phyloP scores from a whole-genome alignment of 2,888 invertebrate genomes.

The Serripes groenlandicus region DNA sequence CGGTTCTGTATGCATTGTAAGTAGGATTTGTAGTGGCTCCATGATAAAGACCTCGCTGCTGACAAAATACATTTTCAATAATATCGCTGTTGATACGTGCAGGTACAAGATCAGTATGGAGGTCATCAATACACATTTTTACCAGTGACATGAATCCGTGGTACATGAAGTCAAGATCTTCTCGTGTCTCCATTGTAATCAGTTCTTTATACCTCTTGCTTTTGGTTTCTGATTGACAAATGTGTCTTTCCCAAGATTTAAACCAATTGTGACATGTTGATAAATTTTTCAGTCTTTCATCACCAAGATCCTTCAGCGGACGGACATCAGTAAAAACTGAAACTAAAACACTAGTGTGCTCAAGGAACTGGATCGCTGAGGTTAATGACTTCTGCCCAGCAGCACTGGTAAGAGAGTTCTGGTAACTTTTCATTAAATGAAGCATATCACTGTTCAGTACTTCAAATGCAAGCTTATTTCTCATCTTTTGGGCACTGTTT shows the following conservation, averaged over 20 bases:
- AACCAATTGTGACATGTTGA: slow-evolving; percentile 11
- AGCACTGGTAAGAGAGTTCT: neutral
- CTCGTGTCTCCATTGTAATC: neutral
- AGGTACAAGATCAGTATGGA: neutral
- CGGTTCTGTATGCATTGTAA: neutral
- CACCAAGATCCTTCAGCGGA: slow-evolving; percentile 16
- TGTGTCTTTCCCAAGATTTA: slow-evolving; percentile 2
- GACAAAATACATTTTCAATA: slow-evolving; percentile 9
- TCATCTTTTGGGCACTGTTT: slow-evolving; percentile 35
- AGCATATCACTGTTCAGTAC: slow-evolving; percentile 36
- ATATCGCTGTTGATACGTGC: neutral
- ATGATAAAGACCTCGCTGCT: neutral
- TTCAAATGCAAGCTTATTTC: slow-evolving; percentile 54
- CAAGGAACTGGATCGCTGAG: neutral
- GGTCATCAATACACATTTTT: neutral
- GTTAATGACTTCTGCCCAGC: neutral
- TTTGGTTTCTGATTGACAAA: too few relatives aligned
- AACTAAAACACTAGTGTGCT: neutral
- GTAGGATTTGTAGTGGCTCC: neutral
- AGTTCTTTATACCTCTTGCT: neutral
- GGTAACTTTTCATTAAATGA: neutral
- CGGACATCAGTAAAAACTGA: neutral
- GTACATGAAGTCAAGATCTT: slow-evolving; percentile 1
- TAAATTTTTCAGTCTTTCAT: neutral
- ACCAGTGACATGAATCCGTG: neutral